Evolutionary conservation across 2,888 invertebrate genomes (phyloP).

Genomic region (Cerceris rybyensis): DNA sequence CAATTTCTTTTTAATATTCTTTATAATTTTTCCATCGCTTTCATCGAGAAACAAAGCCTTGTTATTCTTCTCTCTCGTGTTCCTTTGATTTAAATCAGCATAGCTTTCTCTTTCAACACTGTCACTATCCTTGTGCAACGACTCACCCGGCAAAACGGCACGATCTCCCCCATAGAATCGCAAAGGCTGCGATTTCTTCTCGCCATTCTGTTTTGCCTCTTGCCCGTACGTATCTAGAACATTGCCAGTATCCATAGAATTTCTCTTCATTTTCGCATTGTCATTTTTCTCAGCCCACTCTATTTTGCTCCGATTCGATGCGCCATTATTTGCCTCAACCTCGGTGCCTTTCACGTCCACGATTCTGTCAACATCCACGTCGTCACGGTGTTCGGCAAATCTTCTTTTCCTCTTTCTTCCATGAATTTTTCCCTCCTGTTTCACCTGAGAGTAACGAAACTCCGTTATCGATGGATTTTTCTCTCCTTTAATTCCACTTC

Average conservation of each 20-base stretch:
- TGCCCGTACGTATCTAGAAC: slow-evolving; percentile 25
- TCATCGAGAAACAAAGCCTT: background rate
- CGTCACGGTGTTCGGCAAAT: slow-evolving; percentile 7
- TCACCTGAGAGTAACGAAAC: slow-evolving; percentile 26
- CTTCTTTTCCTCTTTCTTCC: slow-evolving; percentile 49
- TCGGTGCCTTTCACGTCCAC: slow-evolving; percentile 35
- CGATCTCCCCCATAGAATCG: slow-evolving; percentile 11
- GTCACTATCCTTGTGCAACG: slow-evolving; percentile 11
- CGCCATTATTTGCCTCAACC: slow-evolving; percentile 36
- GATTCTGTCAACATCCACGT: slow-evolving; percentile 8
- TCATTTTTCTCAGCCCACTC: slow-evolving; percentile 19
- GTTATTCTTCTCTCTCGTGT: background rate
- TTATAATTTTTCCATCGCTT: background rate
- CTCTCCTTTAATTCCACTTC: slow-evolving; percentile 5
- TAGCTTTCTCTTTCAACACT: slow-evolving; percentile 42
- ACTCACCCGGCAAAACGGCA: slow-evolving; percentile 10
- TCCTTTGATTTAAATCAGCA: background rate
- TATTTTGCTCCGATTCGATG: slow-evolving; percentile 47
- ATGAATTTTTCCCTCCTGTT: slow-evolving; percentile 19
- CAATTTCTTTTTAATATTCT: too few species aligned
- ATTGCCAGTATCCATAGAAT: slow-evolving; percentile 30
- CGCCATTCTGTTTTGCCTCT: background rate
- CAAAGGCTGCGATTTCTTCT: slow-evolving; percentile 33
- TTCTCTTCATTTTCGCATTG: slow-evolving; percentile 41
- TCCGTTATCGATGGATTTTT: slow-evolving; percentile 5